Evolutionary conservation across 2,888 invertebrate species (phyloP), one percentile per base, ranked within the genome.

Genomic region (Xestia rhomboidea): DNA sequence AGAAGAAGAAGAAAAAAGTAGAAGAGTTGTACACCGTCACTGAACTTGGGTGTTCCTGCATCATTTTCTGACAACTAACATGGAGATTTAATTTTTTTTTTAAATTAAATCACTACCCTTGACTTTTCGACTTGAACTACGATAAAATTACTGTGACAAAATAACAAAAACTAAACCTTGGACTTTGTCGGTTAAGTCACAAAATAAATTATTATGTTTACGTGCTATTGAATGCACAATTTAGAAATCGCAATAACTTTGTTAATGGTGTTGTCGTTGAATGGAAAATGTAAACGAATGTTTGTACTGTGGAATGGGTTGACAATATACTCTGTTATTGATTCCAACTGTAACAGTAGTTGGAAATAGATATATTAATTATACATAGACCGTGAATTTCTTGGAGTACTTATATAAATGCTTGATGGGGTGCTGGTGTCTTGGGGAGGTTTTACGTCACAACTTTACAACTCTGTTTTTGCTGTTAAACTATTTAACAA

Each of bases 311-410:
- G 34, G 18, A 73, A 79, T 60, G 27, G 34, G 49, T 73, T 34
- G 27, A 44, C 54, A 34, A 49, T 49, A 15, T n/a, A 41, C 4
- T 0, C 0, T 68, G 5, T 49, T 78, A 80, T 78, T 78, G 80
- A 78, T 78, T 67, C 11, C 7, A 27, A 15, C 15, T 49, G 8
- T 24, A 30, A 1, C 11, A 27, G 8, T 24, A 34, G 66, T 80
- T 80, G 15, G 3, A 78, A 78, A 80, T 78, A 78, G 57, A 66
- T 44, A 57, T 51, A 57, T 78, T 21, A 80, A 78, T 79, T 78
- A 80, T 66, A 44, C 13, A 79, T 18, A 18, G 34, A 8, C n/a
- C 64, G 34, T 73, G n/a, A 41, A 57, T 66, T 66, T 73, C 34
- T 73, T 49, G 5, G 10, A 38, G 15, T 30, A 30, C 27, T 60